These are phyloP conservation scores for Falco punctatus DNA, from an alignment of 2,113 vertebrate species.

Conservation along the genomic window DNA sequence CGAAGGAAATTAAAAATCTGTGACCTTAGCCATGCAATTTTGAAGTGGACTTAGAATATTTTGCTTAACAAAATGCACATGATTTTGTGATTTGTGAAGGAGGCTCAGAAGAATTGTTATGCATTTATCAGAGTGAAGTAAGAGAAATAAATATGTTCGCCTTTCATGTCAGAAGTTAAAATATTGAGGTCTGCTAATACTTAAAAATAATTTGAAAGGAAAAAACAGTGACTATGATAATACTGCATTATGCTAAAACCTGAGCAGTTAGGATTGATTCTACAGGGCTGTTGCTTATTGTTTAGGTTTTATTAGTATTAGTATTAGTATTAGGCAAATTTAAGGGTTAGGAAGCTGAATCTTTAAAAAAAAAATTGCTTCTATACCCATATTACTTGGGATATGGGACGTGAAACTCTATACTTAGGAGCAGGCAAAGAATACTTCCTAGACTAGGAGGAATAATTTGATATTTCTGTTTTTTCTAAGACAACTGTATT, in stretches of 20 bases:
- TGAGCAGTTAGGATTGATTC: not conserved
- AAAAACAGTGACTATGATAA: not conserved
- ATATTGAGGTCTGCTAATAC: not conserved
- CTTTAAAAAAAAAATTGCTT: not conserved
- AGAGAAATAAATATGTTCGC: not conserved
- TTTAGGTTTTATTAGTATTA: not conserved
- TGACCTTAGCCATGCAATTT: not conserved
- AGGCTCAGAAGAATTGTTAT: not conserved
- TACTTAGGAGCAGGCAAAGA: not conserved
- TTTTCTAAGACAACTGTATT: not conserved
- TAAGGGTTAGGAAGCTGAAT: not conserved
- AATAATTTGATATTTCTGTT: not conserved
- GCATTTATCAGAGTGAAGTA: not conserved
- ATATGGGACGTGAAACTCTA: not conserved
- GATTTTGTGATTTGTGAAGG: not conserved
- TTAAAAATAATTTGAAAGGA: not conserved
- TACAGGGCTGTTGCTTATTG: not conserved
- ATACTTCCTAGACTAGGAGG: not conserved
- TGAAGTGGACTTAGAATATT: not conserved
- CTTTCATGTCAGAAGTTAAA: conserved; percentile 14
- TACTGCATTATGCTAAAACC: not conserved
- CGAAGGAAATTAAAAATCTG: not conserved
- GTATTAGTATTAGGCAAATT: not conserved
- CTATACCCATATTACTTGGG: not conserved
- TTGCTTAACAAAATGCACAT: not conserved